phyloP scores from a whole-genome alignment of 2,888 invertebrate genomes.

The Creontiades dilutus region DNA sequence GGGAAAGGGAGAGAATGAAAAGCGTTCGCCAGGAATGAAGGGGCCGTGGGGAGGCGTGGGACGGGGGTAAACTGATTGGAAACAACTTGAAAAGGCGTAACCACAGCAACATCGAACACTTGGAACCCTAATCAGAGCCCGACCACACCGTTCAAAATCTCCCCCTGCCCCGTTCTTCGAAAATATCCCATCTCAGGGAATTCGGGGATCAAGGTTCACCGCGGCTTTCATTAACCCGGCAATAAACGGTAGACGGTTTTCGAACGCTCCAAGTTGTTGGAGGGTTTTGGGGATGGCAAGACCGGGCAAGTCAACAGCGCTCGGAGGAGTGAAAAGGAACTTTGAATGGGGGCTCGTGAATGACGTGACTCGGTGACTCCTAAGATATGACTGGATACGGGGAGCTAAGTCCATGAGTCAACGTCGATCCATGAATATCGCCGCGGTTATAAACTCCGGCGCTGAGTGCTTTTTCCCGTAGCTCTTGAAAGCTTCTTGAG shows the following conservation, averaged over 20 bases:
- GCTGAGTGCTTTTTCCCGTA: conserved; percentile 37
- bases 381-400: conserved; percentile 18
- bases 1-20: conserved; percentile 5
- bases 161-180: conserved; percentile 12
- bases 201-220: conserved; percentile 36
- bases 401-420: conserved; percentile 25
- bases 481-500: conserved; percentile 26
- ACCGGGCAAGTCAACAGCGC: conserved; percentile 1
- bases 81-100: conserved; percentile 60
- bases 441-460: conserved; percentile 48
- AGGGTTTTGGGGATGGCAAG: not conserved
- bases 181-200: not conserved
- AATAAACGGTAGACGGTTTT: conserved; percentile 17
- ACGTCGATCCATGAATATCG: conserved; percentile 55
- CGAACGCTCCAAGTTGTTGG: not conserved
- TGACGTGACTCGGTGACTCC: conserved; percentile 4
- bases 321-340: conserved; percentile 16
- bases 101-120: conserved; percentile 63
- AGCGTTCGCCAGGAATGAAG: conserved; percentile 21
- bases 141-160: conserved; percentile 54
- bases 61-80: conserved; percentile 56
- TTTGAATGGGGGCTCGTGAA: not conserved
- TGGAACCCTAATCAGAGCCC: conserved; percentile 56
- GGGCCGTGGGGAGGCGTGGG: too few relatives aligned
- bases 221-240: conserved; percentile 10